Percentiles rank a stretch among this genome's conserved stretches.
phyloP scores from a whole-genome alignment of 2,797 vertebrate species.

The Gambelia wislizenii region DNA sequence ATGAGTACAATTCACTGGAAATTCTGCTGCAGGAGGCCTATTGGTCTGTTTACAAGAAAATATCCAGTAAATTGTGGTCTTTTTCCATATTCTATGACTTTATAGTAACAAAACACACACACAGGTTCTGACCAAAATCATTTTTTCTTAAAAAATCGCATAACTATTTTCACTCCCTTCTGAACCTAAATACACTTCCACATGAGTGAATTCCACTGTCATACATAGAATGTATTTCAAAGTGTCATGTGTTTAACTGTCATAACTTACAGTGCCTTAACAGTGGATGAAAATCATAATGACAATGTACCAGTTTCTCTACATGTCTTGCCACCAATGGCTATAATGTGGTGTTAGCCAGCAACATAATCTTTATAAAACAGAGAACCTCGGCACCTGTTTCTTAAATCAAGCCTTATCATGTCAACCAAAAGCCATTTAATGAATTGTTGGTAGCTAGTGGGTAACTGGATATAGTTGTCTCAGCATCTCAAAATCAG shows the following conservation, averaged over 20 bases:
- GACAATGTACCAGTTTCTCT: constrained; percentile 59
- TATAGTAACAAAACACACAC: background rate
- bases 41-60: background rate
- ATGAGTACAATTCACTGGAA: too few species aligned
- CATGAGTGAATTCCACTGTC: background rate
- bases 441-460: constrained; percentile 9
- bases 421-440: background rate
- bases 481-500: constrained; percentile 28
- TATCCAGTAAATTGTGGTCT: background rate
- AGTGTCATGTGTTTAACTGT: background rate
- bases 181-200: background rate
- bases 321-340: constrained; percentile 19
- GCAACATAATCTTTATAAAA: background rate
- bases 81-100: background rate
- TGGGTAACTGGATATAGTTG: constrained; percentile 21
- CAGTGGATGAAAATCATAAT: background rate
- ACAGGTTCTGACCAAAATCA: background rate
- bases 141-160: background rate
- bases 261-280: background rate
- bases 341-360: constrained; percentile 19
- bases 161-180: background rate
- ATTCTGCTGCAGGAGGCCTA: background rate
- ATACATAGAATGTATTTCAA: background rate
- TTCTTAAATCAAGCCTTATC: background rate
- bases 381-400: background rate